phyloP scores from a whole-genome alignment of 2,113 vertebrate species.

The Scophthalmus maximus region DNA sequence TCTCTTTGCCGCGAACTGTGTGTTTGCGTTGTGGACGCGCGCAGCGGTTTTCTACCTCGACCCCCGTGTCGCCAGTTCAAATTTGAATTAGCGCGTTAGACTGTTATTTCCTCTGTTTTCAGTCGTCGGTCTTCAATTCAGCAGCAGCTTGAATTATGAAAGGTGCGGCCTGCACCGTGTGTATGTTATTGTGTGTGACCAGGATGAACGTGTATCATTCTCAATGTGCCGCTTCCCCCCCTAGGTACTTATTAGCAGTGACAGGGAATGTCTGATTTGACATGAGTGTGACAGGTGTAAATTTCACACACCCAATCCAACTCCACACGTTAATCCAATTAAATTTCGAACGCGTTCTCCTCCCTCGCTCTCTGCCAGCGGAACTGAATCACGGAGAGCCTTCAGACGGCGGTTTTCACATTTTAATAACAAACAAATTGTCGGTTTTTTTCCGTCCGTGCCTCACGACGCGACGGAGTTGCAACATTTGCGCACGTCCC shows the following conservation, averaged over 20 bases:
- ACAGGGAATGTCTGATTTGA: slow-evolving; percentile 73
- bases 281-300: slow-evolving; percentile 75
- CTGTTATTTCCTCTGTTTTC: neutral
- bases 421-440: too few species aligned
- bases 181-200: neutral
- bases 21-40: neutral
- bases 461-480: too few species aligned
- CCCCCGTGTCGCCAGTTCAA: neutral
- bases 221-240: slow-evolving; percentile 44
- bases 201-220: too few species aligned
- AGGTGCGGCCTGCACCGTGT: neutral
- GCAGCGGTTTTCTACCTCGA: neutral
- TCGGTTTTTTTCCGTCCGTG: too few species aligned
- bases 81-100: neutral
- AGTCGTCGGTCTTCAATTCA: neutral
- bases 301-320: slow-evolving; percentile 75
- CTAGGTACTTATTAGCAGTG: slow-evolving; percentile 73
- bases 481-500: too few species aligned
- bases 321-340: slow-evolving; percentile 78
- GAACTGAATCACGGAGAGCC: neutral
- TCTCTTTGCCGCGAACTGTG: neutral
- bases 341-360: slow-evolving; percentile 63
- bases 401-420: neutral
- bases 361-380: slow-evolving; percentile 19
- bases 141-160: neutral